phyloP scores from a whole-genome alignment of 2,797 vertebrate species.

The Benthosema pterotum region DNA sequence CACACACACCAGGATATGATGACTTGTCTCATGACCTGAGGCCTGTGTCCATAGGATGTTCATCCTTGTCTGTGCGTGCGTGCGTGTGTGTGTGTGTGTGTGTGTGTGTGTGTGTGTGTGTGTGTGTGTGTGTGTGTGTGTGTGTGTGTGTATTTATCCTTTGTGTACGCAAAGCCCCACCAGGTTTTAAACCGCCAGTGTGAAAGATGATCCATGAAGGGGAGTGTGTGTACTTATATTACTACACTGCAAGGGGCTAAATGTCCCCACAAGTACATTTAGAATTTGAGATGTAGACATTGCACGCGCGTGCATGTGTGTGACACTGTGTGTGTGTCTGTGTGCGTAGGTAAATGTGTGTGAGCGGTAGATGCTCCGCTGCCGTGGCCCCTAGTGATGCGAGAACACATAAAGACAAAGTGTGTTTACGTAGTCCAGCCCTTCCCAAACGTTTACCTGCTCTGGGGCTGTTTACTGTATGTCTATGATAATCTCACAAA shows the following conservation, averaged over 20 bases:
- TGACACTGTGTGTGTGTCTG: too few species aligned
- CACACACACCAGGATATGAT: conserved; percentile 72
- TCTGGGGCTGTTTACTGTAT: conserved; percentile 26
- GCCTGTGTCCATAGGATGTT: conserved; percentile 75
- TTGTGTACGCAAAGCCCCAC: conserved; percentile 32
- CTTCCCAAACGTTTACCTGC: conserved; percentile 45
- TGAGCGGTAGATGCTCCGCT: conserved; percentile 6
- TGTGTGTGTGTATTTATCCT: conserved; percentile 37
- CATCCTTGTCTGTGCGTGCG: too few species aligned
- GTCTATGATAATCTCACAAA: conserved; percentile 9
- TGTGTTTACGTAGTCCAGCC: conserved; percentile 48
- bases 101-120: conserved; percentile 62
- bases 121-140: conserved; percentile 69
- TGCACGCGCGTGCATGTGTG: too few species aligned
- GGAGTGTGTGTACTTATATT: conserved; percentile 13
- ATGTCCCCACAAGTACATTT: too few species aligned
- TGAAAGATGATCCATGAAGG: conserved; percentile 34
- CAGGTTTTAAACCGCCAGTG: conserved; percentile 39
- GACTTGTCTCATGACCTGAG: conserved; percentile 64
- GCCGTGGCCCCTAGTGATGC: conserved; percentile 33
- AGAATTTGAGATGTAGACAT: too few species aligned
- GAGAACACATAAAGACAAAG: conserved; percentile 29
- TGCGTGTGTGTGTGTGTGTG: conserved; percentile 63
- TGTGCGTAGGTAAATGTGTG: conserved; percentile 37
- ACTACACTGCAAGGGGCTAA: too few species aligned